Base-by-base conservation (phyloP, 2,888 invertebrate genomes). In the Myopa tessellatipennis region DNA sequence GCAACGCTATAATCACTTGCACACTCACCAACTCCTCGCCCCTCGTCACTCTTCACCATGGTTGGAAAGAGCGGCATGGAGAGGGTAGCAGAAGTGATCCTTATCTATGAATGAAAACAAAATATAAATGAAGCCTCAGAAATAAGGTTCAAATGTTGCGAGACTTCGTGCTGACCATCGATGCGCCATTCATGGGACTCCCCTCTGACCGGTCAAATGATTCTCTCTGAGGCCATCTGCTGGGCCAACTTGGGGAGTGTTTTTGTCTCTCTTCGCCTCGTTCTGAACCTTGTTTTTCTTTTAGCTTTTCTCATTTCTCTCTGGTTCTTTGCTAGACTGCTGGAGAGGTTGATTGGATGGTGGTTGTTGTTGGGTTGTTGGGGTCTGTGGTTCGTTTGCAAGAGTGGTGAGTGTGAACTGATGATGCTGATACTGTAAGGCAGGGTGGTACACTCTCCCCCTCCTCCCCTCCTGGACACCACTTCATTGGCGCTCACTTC, bases 1-100 rank as follows among this genome's bases (percentile, higher is more conserved):
- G 61, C 69, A 70, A 68, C 58, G 55, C 58, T 52, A 36, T 74
- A 67, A 74, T 67, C 52, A 74, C 55, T 55, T 12, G 10, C 6
- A 18, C 45, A 6, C 45, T 10, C 45, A 45, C n/a, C 18, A 12
- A 18, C 34, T 18, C 26, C 61, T 34, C 65, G 34, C 38, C 38
- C 65, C 34, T 14, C 16, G 4, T 38, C 4, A 8, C 18, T 26
- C 61, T 26, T 3, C 5, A 1, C 5, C 60, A 8, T 60, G 16
- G 16, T 58, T n/a, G n/a, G n/a, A n/a, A 55, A 55, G 55, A 14
- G 55, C 3, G 55, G 55, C 12, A 14, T 55, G 12, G 16, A 10
- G 16, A 55, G 55, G 10, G 16, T 1, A 6, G 58, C 61, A 63
- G 0, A 4, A 18, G 65, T 36, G 65, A 65, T 65, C 14, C 34